Evolutionary conservation across 1,140 invertebrate species (phyloP).

Genomic region (Brachystomella parvula): DNA sequence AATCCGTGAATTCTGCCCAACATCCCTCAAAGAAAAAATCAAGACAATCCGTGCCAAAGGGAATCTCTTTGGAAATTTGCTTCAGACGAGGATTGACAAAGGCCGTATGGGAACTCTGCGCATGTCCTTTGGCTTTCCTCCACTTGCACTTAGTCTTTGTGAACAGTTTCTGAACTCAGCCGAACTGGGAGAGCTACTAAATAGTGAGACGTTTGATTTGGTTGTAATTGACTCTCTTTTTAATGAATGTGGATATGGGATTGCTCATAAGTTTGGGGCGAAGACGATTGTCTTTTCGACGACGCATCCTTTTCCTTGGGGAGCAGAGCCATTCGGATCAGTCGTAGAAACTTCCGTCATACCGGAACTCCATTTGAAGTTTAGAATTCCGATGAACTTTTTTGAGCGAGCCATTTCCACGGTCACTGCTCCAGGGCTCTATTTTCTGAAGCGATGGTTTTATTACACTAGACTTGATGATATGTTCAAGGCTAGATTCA

Average conservation of each 20-base stretch:
- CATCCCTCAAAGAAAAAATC: neutral
- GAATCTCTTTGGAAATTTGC: neutral
- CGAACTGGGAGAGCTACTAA: constrained; percentile 14
- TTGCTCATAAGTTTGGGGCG: constrained; percentile 25
- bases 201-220: constrained; percentile 23
- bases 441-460: neutral
- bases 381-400: constrained; percentile 18
- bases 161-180: constrained; percentile 9
- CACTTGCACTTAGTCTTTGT: neutral
- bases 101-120: neutral
- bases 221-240: constrained; percentile 31
- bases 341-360: constrained; percentile 25
- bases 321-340: constrained; percentile 26
- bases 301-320: neutral
- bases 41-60: neutral
- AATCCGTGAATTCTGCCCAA: constrained; percentile 17
- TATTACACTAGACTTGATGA: constrained; percentile 13
- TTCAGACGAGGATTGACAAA: neutral
- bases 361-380: constrained; percentile 15
- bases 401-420: constrained; percentile 13
- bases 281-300: constrained; percentile 23
- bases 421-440: constrained; percentile 1
- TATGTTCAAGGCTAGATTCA: constrained; percentile 3
- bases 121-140: neutral
- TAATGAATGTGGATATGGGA: constrained; percentile 31